phyloP scores from a whole-genome alignment of 1,140 invertebrate species.

The Procambarus virginalis region DNA sequence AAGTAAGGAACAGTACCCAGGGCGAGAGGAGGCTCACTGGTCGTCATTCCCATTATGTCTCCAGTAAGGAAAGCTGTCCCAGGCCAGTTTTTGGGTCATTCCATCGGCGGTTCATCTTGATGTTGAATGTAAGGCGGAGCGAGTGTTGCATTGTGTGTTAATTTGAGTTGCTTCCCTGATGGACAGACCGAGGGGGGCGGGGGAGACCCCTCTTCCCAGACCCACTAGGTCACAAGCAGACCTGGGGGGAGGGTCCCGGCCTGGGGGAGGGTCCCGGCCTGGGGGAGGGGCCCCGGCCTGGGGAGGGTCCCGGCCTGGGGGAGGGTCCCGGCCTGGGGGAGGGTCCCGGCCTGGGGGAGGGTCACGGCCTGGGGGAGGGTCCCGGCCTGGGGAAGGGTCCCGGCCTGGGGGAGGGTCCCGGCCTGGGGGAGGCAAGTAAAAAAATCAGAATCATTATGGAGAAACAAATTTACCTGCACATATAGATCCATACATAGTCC shows the following conservation, averaged over 20 bases:
- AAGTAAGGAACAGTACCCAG: background rate
- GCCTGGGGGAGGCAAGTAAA: background rate
- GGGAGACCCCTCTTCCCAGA: background rate
- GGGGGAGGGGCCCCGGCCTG: too few relatives aligned
- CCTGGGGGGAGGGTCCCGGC: background rate
- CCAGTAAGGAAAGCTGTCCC: slow-evolving; percentile 45
- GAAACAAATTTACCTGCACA: too few relatives aligned
- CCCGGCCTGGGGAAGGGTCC: background rate
- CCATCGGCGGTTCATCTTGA: slow-evolving; percentile 47
- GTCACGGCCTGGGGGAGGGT: background rate
- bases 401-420: too few relatives aligned
- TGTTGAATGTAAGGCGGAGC: slow-evolving; percentile 55
- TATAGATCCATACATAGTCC: too few relatives aligned
- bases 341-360: background rate
- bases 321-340: background rate
- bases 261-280: background rate
- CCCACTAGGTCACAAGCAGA: background rate
- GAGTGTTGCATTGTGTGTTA: slow-evolving; percentile 66
- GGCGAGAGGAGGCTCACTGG: background rate
- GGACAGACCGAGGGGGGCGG: background rate
- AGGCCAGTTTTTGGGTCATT: slow-evolving; percentile 51
- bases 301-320: background rate
- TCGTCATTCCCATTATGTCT: background rate
- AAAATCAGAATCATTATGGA: too few relatives aligned
- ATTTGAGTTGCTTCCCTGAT: slow-evolving; percentile 26